A percentile compares a stretch with the other conserved stretches of the same genome.
Conservation (phyloP, 2,113 vertebrate genomes). For the Neodontobutis hainanensis region DNA sequence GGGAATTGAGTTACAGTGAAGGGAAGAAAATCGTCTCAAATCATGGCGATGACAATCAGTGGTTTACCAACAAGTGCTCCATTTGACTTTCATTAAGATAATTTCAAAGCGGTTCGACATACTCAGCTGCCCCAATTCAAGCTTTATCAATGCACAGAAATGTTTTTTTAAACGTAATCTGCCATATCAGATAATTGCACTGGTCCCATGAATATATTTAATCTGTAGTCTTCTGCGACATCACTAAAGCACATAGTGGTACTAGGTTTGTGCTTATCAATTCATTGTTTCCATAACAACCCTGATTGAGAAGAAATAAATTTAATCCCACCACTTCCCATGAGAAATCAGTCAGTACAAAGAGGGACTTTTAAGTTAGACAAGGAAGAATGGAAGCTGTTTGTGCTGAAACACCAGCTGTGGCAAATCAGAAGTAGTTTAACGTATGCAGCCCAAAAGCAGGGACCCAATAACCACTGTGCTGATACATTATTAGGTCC, state of each 20-base stretch:
- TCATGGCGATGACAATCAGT: background rate
- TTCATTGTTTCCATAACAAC: slow-evolving; percentile 60
- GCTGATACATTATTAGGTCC: too few relatives aligned
- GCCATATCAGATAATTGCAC: slow-evolving; percentile 61
- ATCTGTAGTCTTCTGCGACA: slow-evolving; percentile 32
- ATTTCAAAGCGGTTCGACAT: slow-evolving; percentile 28
- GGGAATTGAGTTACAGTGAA: background rate
- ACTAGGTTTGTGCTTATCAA: slow-evolving; percentile 40
- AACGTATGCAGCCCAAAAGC: too few relatives aligned
- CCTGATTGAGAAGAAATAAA: slow-evolving; percentile 58
- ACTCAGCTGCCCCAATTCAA: background rate
- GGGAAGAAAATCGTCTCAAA: background rate
- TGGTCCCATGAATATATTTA: slow-evolving; percentile 41
- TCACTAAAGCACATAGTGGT: background rate
- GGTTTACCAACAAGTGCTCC: slow-evolving; percentile 39
- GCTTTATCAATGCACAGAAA: slow-evolving; percentile 33
- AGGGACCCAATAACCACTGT: too few relatives aligned
- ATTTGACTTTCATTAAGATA: slow-evolving; percentile 42
- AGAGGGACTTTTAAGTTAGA: slow-evolving; percentile 37
- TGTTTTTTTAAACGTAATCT: slow-evolving; percentile 44
- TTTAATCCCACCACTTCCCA: slow-evolving; percentile 55
- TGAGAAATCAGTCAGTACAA: slow-evolving; percentile 51
- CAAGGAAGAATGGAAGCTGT: too few relatives aligned
- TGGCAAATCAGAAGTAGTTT: background rate
- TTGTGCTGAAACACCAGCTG: background rate